Percentiles rank a stretch among this genome's conserved stretches.
Conservation (phyloP, 2,888 invertebrate genomes). For the Drosophila nigritarsus region DNA sequence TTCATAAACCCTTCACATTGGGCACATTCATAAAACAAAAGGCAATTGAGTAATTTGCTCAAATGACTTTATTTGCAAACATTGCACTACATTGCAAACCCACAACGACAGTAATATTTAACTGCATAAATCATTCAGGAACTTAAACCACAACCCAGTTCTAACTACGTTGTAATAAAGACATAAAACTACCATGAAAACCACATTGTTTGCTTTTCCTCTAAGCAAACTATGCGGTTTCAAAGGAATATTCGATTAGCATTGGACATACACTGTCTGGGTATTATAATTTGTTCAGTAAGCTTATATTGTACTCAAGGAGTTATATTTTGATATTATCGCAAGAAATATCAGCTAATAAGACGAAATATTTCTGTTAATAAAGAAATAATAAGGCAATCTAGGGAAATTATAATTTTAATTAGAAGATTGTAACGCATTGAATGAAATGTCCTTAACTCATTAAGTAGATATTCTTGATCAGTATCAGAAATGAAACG, state of each 20-base stretch:
- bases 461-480: not conserved
- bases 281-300: not conserved
- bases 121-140: constrained; percentile 31
- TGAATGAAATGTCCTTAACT: not conserved
- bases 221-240: not conserved
- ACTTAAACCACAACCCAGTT: constrained; percentile 7
- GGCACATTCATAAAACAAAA: constrained; percentile 13
- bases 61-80: constrained; percentile 32
- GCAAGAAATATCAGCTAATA: not conserved
- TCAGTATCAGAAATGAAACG: not conserved
- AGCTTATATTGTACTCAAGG: not conserved
- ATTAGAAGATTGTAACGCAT: not conserved
- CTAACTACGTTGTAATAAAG: not conserved
- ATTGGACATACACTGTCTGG: not conserved
- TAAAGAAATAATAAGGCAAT: no score
- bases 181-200: not conserved
- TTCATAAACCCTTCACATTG: constrained; percentile 4
- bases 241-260: not conserved
- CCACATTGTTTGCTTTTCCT: not conserved
- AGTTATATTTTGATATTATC: not conserved
- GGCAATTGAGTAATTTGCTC: not conserved
- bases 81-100: constrained; percentile 6
- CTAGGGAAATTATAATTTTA: not conserved
- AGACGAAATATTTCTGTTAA: not conserved
- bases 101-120: constrained; percentile 26